Evolutionary conservation across 2,797 vertebrate species (phyloP), one percentile per base, ranked within the genome.

Genomic region (Gadopsis bispinosus): DNA sequence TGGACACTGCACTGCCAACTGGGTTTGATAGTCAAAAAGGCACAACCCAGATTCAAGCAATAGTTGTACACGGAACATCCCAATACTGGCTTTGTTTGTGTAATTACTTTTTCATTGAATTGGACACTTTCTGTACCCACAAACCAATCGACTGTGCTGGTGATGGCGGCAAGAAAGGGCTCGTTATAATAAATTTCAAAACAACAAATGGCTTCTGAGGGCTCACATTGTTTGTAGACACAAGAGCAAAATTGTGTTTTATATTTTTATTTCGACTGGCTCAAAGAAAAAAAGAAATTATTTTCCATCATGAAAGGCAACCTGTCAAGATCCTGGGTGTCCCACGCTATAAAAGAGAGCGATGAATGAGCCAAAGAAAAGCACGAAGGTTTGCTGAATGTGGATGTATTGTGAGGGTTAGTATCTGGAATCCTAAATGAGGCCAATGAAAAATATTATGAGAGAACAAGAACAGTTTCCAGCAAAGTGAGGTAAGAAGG

Each of bases 181-280:
- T 81, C 29, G 74, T 81, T 80, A 73, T 63, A 37, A 71, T 51
- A 43, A 65, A 83, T 87, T 85, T 43, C 47, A 72, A 65, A 83
- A 83, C 48, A 53, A 73, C 55, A 86, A 89, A 83, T 80, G 67
- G 7, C 61, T 92, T 85, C 71, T 86, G 62, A 84, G 84, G 75
- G 69, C 69, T 68, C 35, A 35, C 43, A 81, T 81, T 69, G 68
- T 84, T 77, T 79, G 65, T 47, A 63, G 47, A 84, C 26, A 61
- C 6, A 8, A 33, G 22, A 20, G 63, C 43, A 72, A 86, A 86
- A 86, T 64, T 76, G 72, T 33, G 17, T 75, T 82, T 83, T 84
- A 79, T 19, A 64, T 73, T 83, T 69, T 1, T 3, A 64, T 73
- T 83, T 69, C 1, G 43, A 73, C 70, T 1, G 43, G 29, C 55